Evolutionary conservation across 2,888 invertebrate species (phyloP), one percentile per base, ranked within the genome.

Genomic region (Poecilus cupreus): DNA sequence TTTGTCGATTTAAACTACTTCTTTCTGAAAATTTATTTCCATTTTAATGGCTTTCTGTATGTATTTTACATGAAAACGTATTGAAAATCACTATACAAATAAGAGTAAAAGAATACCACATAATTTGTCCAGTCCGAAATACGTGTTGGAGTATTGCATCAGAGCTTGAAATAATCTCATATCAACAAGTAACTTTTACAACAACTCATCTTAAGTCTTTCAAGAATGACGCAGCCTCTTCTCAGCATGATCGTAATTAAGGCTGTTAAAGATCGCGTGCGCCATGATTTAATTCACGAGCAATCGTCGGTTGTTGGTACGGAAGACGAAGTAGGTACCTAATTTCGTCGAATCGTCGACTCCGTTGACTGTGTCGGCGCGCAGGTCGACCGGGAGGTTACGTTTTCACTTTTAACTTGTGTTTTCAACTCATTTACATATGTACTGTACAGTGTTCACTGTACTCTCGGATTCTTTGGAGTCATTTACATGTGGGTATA

Each of bases 371-470:
- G 60, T 60, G 8, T 24, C 16, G 60, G 32, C n/a, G n/a, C n/a
- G 24, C 24, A 13, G 13, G 57, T 24, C 60, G 60, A 60, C 60
- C 54, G 13, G 60, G 60, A 60, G 60, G 32, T 60, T 60, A 60
- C 26, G 60, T 60, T 60, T 57, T 60, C 60, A 60, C 60, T 60
- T 60, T 60, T 60, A 32, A 54, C 51, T 16, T 54, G 51, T 13
- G 20, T 54, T 54, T 54, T 54, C 51, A 54, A 20, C 51, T 54
- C 51, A 54, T 54, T 54, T 54, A 20, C 51, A 20, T 54, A 46
- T 46, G 46, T 10, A 13, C 46, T 46, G 13, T 13, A 10, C 37
- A 37, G 46, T 46, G n/a, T n/a, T n/a, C n/a, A n/a, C 5, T 3
- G 32, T 32, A 32, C 32, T 32, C 32, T 32, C 32, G 32, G 32